Evolutionary conservation across 2,113 vertebrate species (phyloP).

Genomic region (Chloroceryle aenea): DNA sequence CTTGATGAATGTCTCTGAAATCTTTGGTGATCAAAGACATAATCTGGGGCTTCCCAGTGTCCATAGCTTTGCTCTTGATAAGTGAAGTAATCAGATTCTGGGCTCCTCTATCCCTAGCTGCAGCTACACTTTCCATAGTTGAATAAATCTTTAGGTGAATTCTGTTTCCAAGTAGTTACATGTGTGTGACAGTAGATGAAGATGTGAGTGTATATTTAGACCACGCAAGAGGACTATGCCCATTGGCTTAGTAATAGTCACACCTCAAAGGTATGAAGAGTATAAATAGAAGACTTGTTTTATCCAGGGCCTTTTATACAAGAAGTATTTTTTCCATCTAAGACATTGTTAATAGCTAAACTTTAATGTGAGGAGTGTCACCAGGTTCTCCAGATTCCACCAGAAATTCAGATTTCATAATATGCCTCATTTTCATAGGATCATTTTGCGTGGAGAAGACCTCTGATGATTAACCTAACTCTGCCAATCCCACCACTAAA

Average conservation of each 20-base stretch:
- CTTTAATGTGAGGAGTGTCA: background rate
- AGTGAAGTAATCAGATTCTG: background rate
- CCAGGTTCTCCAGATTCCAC: too few species aligned
- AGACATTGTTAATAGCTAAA: too few species aligned
- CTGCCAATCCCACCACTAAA: too few species aligned
- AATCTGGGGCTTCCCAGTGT: background rate
- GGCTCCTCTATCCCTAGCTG: background rate
- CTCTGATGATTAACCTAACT: too few species aligned
- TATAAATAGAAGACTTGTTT: background rate
- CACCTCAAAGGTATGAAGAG: background rate
- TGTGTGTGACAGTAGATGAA: background rate
- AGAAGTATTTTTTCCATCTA: background rate
- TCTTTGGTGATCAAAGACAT: background rate
- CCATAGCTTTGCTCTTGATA: background rate
- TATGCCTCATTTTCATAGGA: too few species aligned
- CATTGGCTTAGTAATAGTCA: background rate
- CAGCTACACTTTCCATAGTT: background rate
- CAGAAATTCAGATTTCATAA: background rate
- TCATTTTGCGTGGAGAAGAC: too few species aligned
- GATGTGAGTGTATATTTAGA: background rate
- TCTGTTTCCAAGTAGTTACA: background rate
- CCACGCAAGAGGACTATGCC: background rate
- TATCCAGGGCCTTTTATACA: too few species aligned
- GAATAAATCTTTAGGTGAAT: background rate
- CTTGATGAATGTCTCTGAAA: background rate